These are phyloP conservation scores for Dasyprocta punctata DNA, from an alignment of 2,113 vertebrate genomes.

Conservation along the genomic window DNA sequence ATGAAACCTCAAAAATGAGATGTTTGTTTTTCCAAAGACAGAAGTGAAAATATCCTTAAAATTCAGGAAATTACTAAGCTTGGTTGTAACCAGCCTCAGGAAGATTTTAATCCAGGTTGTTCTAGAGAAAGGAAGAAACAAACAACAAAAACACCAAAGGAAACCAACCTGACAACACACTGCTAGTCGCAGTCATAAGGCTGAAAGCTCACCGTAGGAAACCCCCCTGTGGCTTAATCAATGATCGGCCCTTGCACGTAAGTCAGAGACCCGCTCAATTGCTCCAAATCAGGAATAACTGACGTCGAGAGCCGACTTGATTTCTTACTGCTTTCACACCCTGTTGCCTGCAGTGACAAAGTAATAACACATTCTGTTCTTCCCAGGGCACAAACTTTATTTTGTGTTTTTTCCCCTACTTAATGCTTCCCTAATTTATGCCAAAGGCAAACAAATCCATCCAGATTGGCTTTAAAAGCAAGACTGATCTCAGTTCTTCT, in stretches of 20 bases:
- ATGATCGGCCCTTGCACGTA: conserved; percentile 81
- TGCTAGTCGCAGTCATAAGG: conserved; percentile 83
- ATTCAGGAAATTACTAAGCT: conserved; percentile 13
- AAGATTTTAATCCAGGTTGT: conserved; percentile 63
- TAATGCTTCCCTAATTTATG: conserved; percentile 73
- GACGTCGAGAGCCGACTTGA: conserved; percentile 85
- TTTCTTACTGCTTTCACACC: conserved; percentile 85
- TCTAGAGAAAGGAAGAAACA: conserved; percentile 41
- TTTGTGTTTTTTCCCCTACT: conserved; percentile 58
- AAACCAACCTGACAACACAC: conserved; percentile 62
- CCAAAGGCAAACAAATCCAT: conserved; percentile 61
- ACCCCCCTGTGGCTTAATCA: conserved; percentile 86
- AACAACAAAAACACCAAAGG: conserved; percentile 51
- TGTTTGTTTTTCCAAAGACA: conserved; percentile 64
- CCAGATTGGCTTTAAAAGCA: conserved; percentile 44
- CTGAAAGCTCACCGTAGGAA: conserved; percentile 81
- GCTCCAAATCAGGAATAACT: conserved; percentile 86
- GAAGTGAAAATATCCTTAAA: conserved; percentile 65
- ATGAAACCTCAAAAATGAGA: conserved; percentile 21
- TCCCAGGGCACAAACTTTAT: conserved; percentile 66
- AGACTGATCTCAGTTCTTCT: conserved; percentile 49
- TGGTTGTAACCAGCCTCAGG: not conserved
- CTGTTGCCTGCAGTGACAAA: conserved; percentile 81
- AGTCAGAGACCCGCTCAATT: conserved; percentile 84
- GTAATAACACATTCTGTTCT: conserved; percentile 77